phyloP scores from a whole-genome alignment of 2,888 invertebrate genomes.

The Tetropium fuscum region DNA sequence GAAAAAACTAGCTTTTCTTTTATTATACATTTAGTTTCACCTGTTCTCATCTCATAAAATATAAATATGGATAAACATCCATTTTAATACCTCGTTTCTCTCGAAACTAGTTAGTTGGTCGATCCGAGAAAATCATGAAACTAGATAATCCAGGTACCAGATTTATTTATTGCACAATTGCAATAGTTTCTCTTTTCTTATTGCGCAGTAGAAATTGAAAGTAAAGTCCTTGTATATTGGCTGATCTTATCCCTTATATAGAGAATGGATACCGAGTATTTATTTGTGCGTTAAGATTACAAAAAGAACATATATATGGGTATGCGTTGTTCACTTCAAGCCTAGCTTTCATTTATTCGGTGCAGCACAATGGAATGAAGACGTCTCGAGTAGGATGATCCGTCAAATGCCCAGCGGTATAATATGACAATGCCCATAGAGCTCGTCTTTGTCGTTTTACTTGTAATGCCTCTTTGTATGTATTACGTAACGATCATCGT shows the following conservation, averaged over 20 bases:
- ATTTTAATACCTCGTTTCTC: no score
- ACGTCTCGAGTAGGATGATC: conserved; percentile 28
- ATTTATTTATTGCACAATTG: not conserved
- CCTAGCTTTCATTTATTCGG: not conserved
- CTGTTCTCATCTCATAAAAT: no score
- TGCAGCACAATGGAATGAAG: conserved; percentile 26
- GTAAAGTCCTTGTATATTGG: conserved; percentile 7
- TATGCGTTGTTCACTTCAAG: conserved; percentile 16
- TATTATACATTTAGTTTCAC: no score
- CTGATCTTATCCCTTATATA: conserved; percentile 10
- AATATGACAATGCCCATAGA: conserved; percentile 6
- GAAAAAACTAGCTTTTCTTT: no score
- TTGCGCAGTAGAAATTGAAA: conserved; percentile 11
- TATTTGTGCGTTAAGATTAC: conserved; percentile 14
- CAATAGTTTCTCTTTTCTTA: conserved; percentile 7
- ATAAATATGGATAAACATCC: no score
- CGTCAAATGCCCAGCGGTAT: conserved; percentile 18
- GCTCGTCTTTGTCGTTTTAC: conserved; percentile 14
- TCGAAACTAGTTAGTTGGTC: no score
- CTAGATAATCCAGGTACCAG: no score
- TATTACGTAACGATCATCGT: conserved; percentile 22
- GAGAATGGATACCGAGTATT: conserved; percentile 12
- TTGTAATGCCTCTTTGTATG: conserved; percentile 9
- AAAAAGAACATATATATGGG: conserved; percentile 6
- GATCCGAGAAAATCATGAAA: no score